Percentiles rank a stretch among this genome's conserved stretches.
These are phyloP conservation scores for Scomber colias DNA, from an alignment of 2,113 vertebrate genomes.

Conservation along the genomic window DNA sequence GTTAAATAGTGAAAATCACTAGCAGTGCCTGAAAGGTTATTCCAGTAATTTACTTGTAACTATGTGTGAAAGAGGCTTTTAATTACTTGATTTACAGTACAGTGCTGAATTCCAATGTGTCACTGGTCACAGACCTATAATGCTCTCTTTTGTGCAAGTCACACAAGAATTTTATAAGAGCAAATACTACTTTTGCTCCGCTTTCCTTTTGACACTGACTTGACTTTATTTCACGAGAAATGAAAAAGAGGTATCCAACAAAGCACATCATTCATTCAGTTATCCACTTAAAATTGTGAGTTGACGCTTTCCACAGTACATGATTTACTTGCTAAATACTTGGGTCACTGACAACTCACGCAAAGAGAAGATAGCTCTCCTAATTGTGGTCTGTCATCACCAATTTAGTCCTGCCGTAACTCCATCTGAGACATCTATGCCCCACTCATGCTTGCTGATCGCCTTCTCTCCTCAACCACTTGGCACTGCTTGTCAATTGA, in stretches of 20 bases:
- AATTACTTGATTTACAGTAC: not conserved
- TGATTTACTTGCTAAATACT: slow-evolving; percentile 56
- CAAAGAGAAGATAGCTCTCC: slow-evolving; percentile 45
- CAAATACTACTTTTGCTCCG: not conserved
- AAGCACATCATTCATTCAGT: slow-evolving; percentile 27
- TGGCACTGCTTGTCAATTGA: slow-evolving; percentile 48
- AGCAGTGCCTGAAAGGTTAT: no score
- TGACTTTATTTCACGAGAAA: not conserved
- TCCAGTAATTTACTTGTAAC: no score
- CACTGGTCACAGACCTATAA: not conserved
- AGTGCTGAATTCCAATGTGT: no score
- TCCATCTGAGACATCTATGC: slow-evolving; percentile 53
- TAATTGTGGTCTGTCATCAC: slow-evolving; percentile 81
- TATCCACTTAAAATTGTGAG: slow-evolving; percentile 34
- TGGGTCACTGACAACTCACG: slow-evolving; percentile 64
- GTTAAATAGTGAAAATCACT: no score
- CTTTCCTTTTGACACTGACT: not conserved
- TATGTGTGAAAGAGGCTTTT: no score
- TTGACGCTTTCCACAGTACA: slow-evolving; percentile 15
- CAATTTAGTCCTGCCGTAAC: slow-evolving; percentile 69
- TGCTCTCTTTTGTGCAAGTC: not conserved
- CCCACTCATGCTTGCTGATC: slow-evolving; percentile 33
- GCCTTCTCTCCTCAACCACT: slow-evolving; percentile 20
- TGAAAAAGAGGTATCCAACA: slow-evolving; percentile 5
- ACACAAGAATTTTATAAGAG: not conserved